Evolutionary conservation across 2,797 vertebrate genomes (phyloP), one percentile per base, ranked within the genome.

Genomic region (Gallinago nigripennis): DNA sequence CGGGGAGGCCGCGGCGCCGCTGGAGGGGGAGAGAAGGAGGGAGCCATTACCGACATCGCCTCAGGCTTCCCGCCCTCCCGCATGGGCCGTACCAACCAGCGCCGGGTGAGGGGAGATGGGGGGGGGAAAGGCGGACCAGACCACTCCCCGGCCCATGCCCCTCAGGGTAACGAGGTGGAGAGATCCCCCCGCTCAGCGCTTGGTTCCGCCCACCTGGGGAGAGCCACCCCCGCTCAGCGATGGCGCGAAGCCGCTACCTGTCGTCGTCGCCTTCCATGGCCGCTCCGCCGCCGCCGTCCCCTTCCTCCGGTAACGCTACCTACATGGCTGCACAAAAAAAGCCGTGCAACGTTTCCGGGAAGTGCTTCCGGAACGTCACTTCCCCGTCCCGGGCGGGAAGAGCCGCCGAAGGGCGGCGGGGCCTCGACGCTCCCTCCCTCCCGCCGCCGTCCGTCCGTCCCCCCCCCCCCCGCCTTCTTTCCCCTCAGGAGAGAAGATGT

Each of bases 1-100:
- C 12, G 96, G 54, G 16, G 94, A 46, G 9, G 97, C 97, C 6
- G 86, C 64, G 37, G 53, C 83, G 33, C 95, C 97, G 19, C 90
- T 96, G 63, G 39, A 82, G 25, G 94, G 79, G 82, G 87, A 61
- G 68, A 96, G 73, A 98, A 82, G 3, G 41, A 30, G 15, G 10
- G 20, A 23, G 37, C 53, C 45, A 37, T 33, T 19, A 86, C 28
- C 15, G n/a, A 1, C 25, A 8, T 27, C 31, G 23, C 37, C 37
- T 63, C 61, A 63, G 61, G 61, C 23, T 46, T 30, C 28, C 25
- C 16, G 16, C 54, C 46, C 50, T 17, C 69, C 65, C 37, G 31
- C 8, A 1, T 1, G 45, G 45, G 45, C 45, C 35, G 41, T 51
- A 81, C 89, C 63, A 81, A 53, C 20, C 23, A 8, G 45, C 3